Percentiles rank a stretch among this genome's conserved stretches.
These are phyloP conservation scores for Blastobasis lacticolella DNA, from an alignment of 2,888 invertebrate genomes.

Conservation along the genomic window DNA sequence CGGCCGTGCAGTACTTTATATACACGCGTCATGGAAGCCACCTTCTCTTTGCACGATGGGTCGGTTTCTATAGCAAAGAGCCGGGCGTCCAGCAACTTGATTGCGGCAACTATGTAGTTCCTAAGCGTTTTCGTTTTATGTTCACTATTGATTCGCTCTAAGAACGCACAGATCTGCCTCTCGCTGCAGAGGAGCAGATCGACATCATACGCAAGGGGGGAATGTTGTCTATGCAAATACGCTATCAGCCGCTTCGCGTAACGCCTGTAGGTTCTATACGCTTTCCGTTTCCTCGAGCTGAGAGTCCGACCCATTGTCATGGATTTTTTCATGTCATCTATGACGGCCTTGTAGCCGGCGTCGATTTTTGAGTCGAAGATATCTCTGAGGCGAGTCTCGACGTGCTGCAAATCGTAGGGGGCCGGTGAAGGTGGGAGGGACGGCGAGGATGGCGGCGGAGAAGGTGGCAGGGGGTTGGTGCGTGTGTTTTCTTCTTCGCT, in stretches of 20 bases:
- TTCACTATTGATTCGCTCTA: slow-evolving; percentile 61
- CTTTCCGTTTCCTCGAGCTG: slow-evolving; percentile 62
- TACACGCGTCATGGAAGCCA: slow-evolving; percentile 64
- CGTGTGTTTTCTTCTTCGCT: slow-evolving; percentile 65
- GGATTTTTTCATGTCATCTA: slow-evolving; percentile 71
- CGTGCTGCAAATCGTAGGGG: slow-evolving; percentile 61
- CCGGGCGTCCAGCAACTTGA: slow-evolving; percentile 63
- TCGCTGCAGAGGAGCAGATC: slow-evolving; percentile 65
- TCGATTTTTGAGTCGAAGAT: slow-evolving; percentile 70
- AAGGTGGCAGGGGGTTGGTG: slow-evolving; percentile 50
- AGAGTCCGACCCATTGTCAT: slow-evolving; percentile 68
- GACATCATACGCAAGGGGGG: slow-evolving; percentile 66
- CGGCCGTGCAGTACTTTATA: slow-evolving; percentile 62
- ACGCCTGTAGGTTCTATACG: slow-evolving; percentile 62
- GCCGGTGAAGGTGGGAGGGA: slow-evolving; percentile 61
- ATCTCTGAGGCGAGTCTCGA: slow-evolving; percentile 58
- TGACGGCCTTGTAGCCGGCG: slow-evolving; percentile 70
- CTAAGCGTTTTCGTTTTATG: slow-evolving; percentile 67
- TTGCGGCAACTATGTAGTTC: slow-evolving; percentile 67
- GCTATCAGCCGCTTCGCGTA: slow-evolving; percentile 66
- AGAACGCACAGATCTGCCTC: slow-evolving; percentile 61
- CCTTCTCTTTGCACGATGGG: slow-evolving; percentile 66
- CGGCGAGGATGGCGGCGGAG: slow-evolving; percentile 63
- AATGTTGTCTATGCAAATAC: slow-evolving; percentile 65
- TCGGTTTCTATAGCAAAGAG: slow-evolving; percentile 68